Percentiles rank a stretch among this genome's conserved stretches.
Conservation (phyloP, 2,113 vertebrate genomes). For the Okapia johnstoni region DNA sequence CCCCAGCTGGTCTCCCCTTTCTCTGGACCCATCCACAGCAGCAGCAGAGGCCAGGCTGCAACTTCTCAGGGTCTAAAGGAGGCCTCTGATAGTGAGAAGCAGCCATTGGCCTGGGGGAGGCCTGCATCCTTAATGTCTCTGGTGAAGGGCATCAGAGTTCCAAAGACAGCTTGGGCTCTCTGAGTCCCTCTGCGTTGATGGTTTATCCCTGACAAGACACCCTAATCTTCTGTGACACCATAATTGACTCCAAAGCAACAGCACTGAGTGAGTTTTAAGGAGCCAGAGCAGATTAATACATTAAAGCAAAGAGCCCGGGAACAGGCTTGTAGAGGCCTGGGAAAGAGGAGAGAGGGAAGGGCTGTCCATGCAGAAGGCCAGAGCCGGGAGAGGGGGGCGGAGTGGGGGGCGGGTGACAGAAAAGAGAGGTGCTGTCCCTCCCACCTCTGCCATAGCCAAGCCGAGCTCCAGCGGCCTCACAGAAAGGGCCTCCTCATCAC, state of each 20-base stretch:
- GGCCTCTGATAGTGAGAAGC: neutral
- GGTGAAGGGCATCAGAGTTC: neutral
- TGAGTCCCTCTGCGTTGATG: neutral
- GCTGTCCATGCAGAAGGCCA: neutral
- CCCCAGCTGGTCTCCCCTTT: neutral
- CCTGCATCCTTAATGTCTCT: neutral
- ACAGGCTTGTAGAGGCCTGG: neutral
- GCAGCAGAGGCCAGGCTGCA: fast-evolving
- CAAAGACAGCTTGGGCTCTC: neutral
- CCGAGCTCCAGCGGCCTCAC: neutral
- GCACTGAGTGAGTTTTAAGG: neutral
- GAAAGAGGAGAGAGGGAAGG: neutral
- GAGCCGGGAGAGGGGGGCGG: too few species aligned
- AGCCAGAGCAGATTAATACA: neutral
- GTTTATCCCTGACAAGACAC: neutral
- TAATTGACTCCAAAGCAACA: neutral
- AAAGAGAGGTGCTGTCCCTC: neutral
- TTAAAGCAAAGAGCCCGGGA: neutral
- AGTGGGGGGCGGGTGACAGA: neutral
- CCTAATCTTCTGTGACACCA: neutral
- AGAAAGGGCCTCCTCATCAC: neutral
- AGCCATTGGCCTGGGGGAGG: fast-evolving
- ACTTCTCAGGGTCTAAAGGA: neutral
- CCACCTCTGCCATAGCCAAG: neutral
- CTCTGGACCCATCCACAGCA: neutral